Base-by-base conservation (phyloP, 1,140 invertebrate genomes). In the Hyphantria cunea region DNA sequence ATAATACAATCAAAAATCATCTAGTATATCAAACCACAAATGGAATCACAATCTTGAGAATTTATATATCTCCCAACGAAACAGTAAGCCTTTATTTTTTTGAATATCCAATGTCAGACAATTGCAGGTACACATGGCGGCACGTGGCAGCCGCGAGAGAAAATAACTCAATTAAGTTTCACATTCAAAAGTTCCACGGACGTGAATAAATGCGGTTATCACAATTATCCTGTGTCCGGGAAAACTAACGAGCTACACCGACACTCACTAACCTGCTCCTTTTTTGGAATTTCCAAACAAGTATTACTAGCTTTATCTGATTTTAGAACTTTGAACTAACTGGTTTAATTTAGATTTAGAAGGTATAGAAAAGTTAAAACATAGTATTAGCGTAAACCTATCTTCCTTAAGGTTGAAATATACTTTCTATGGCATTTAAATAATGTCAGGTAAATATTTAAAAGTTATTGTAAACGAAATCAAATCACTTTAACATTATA, bases 121-220 rank as follows among this genome's bases (percentile, higher is more conserved):
- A 13, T 37, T 13, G 15, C 8, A 12, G 13, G 15, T 45, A 55
- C 53, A 55, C 53, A 39, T 48, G 54, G 10, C 44, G 13, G 54
- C 13, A 70, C 72, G 70, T 49, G 60, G 73, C 53, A 50, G 66
- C 70, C 52, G 51, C 56, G 42, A 62, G 64, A 68, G 74, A 78
- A 82, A 74, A 81, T 89, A 87, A 89, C 76, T 87, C 69, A 75
- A 87, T 89, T 89, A 84, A 68, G 67, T 80, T 86, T 84, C 78
- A 84, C 82, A 84, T 82, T 73, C 76, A 76, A 76, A 76, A 82
- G 72, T 80, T 82, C 64, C 68, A 65, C 76, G 80, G 74, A 83
- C 72, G 67, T 66, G 74, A 62, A 76, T 74, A 75, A 85, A 86
- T 76, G 76, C 69, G 76, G 78, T 84, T 84, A 83, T 86, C 75